These are phyloP conservation scores for Sander lucioperca DNA, from an alignment of 2,113 vertebrate species.

Conservation along the genomic window DNA sequence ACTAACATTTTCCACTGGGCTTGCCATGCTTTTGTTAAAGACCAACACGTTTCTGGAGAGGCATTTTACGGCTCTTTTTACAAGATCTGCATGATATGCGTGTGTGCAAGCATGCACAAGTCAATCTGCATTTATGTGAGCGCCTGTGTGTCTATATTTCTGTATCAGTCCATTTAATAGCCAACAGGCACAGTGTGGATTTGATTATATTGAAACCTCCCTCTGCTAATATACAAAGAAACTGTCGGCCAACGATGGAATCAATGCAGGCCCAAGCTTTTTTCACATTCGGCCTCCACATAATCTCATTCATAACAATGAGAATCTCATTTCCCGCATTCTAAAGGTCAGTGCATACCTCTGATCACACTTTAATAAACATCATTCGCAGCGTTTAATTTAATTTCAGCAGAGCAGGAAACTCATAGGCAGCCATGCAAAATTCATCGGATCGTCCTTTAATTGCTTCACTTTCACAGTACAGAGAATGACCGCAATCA, in stretches of 20 bases:
- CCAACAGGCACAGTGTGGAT: conserved; percentile 80
- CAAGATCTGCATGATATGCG: conserved; percentile 71
- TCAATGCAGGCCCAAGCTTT: conserved; percentile 67
- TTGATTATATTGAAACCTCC: conserved; percentile 82
- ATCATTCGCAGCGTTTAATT: conserved; percentile 85
- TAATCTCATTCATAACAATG: conserved; percentile 86
- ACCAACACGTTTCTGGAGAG: conserved; percentile 76
- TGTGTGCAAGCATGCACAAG: conserved; percentile 62
- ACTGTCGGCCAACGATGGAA: conserved; percentile 76
- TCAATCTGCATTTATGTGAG: conserved; percentile 72
- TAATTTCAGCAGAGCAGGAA: conserved; percentile 82
- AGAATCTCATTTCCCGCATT: conserved; percentile 85
- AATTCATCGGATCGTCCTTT: conserved; percentile 81
- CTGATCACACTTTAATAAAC: conserved; percentile 87
- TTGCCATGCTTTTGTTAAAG: conserved; percentile 82
- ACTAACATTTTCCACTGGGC: conserved; percentile 85
- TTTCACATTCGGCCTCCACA: conserved; percentile 66
- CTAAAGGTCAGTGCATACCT: conserved; percentile 86
- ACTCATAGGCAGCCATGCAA: conserved; percentile 74
- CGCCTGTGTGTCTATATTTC: conserved; percentile 75
- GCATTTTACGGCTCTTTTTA: conserved; percentile 78
- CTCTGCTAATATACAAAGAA: conserved; percentile 75
- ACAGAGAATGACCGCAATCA: conserved; percentile 72
- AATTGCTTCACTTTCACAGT: conserved; percentile 83
- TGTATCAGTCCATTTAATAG: conserved; percentile 79